Conservation (phyloP, 2,888 invertebrate genomes). For the Melieria omissa region DNA sequence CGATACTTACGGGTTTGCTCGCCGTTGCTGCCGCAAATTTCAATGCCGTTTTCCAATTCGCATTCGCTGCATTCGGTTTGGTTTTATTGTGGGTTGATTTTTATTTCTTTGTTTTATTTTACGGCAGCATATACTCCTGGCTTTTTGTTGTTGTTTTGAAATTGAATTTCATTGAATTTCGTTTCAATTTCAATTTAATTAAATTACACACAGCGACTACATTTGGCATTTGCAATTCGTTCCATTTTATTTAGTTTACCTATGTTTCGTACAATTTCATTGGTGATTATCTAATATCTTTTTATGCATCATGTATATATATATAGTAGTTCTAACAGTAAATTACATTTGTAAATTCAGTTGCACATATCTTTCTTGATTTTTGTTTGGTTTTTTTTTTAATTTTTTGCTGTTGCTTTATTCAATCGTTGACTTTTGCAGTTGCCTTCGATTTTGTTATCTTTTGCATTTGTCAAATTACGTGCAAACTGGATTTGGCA, state of each 20-base stretch:
- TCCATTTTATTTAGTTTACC: conserved; percentile 44
- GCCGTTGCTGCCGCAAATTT: too few relatives aligned
- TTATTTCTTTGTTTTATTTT: not conserved
- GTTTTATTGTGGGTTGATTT: too few relatives aligned
- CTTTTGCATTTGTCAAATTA: too few relatives aligned
- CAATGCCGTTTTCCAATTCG: too few relatives aligned
- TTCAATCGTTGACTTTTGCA: too few relatives aligned
- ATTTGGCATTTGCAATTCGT: not conserved
- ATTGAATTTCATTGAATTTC: not conserved
- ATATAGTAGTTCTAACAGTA: conserved; percentile 21
- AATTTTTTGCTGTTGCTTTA: too few relatives aligned
- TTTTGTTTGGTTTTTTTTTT: too few relatives aligned
- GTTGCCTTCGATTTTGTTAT: too few relatives aligned
- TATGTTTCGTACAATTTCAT: conserved; percentile 55
- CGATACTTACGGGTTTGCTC: too few relatives aligned
- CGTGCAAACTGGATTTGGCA: too few relatives aligned
- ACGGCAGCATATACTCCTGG: not conserved
- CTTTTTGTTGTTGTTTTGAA: not conserved
- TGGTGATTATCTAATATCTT: conserved; percentile 52
- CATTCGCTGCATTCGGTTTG: too few relatives aligned
- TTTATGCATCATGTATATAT: not conserved
- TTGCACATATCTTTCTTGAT: conserved; percentile 14
- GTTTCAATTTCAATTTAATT: conserved; percentile 3
- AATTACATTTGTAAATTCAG: conserved; percentile 37
- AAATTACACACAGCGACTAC: not conserved